These are phyloP conservation scores for Bilobella aurantiaca DNA, from an alignment of 1,140 invertebrate species.

Conservation along the genomic window DNA sequence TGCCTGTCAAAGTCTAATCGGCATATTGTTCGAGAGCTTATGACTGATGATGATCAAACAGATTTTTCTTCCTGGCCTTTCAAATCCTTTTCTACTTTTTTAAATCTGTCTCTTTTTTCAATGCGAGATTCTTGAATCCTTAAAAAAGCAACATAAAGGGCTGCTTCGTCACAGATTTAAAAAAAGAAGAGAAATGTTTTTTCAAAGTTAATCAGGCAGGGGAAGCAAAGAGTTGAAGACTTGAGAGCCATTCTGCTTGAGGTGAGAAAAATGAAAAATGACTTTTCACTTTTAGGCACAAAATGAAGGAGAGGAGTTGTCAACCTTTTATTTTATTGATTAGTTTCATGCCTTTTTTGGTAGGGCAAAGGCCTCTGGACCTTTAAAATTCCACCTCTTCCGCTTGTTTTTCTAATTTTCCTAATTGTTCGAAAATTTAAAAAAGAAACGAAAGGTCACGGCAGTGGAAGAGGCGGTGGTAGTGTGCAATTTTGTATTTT, in stretches of 20 bases:
- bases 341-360: neutral
- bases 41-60: neutral
- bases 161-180: neutral
- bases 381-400: too few relatives aligned
- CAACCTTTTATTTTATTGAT: neutral
- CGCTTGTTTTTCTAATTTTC: too few relatives aligned
- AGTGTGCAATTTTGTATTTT: too few relatives aligned
- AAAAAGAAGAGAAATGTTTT: neutral
- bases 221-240: neutral
- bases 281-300: neutral
- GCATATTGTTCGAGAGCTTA: neutral
- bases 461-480: too few relatives aligned
- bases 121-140: neutral
- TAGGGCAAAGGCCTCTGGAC: too few relatives aligned
- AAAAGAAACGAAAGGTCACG: too few relatives aligned
- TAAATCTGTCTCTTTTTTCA: neutral
- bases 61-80: too few relatives aligned
- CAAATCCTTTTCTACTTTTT: too few relatives aligned
- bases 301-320: too few relatives aligned
- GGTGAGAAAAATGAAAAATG: neutral
- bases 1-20: neutral
- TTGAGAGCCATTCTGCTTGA: too few relatives aligned
- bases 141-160: neutral
- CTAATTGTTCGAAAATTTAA: too few relatives aligned
- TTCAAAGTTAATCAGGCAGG: neutral